These are phyloP conservation scores for Vanessa tameamea DNA, from an alignment of 1,140 invertebrate species.

Conservation along the genomic window DNA sequence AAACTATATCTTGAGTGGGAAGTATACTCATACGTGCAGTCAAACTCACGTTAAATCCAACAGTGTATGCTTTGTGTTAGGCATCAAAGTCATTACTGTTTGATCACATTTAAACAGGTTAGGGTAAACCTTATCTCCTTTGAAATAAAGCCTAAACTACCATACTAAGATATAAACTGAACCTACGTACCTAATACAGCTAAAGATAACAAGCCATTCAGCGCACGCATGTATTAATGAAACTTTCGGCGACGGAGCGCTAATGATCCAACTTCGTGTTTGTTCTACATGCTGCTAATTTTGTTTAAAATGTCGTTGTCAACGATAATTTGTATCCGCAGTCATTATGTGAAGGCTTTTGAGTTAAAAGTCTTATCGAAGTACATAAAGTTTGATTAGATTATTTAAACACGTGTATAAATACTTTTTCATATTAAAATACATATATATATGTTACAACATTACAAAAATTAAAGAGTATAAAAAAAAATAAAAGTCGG, in stretches of 20 bases:
- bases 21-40: background rate
- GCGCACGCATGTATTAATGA: constrained; percentile 18
- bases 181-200: background rate
- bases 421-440: background rate
- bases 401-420: background rate
- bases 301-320: constrained; percentile 25
- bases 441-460: background rate
- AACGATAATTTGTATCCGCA: constrained; percentile 20
- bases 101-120: background rate
- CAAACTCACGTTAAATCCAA: constrained; percentile 14
- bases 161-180: background rate
- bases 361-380: background rate
- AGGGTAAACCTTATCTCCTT: background rate
- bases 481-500: too few relatives aligned
- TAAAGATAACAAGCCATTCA: constrained; percentile 16
- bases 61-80: background rate
- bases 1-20: too few relatives aligned
- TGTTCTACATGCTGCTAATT: constrained; percentile 21
- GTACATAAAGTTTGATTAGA: background rate
- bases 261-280: constrained; percentile 26
- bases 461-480: too few relatives aligned
- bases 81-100: constrained; percentile 5
- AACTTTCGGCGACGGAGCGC: constrained; percentile 15
- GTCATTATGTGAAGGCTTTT: constrained; percentile 5
- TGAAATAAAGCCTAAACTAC: background rate